Base-by-base conservation (phyloP, 37 sponge, comb jelly and placozoan genomes). In the Amphimedon queenslandica region DNA sequence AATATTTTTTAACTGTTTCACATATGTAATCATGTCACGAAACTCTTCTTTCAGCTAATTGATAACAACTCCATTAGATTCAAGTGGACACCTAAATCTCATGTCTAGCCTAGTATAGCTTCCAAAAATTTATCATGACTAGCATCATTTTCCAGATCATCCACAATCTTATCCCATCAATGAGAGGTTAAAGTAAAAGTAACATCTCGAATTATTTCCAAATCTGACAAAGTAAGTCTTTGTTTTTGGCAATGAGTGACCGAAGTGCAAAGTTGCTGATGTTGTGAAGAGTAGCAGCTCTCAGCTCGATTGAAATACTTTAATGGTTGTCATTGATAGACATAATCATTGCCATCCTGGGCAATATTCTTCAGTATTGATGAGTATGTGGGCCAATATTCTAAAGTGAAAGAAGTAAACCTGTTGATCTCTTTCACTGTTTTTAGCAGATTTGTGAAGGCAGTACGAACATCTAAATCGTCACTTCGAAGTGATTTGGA, bases 401-500 rank as follows among this genome's bases (percentile, higher is more conserved):
- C 53, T 47, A 47, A 13, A 18, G 53, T 18, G 8, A 13, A 18
- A 18, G 53, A 47, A 18, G 53, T 47, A 18, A 47, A 13, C 53
- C 13, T 47, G 13, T 47, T 13, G 8, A 47, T 13, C 13, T 47
- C 53, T 47, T 47, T 47, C 53, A 47, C 8, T 13, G 13, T 47
- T 18, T 13, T 8, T 18, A 47, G 53, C 8, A 47, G 8, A 47
- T 13, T 47, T 8, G 53, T 47, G 13, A 47, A 13, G 53, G 53
- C 53, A 18, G 13, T 13, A 18, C 8, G 53, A 18, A 47, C 13
- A 13, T 47, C 53, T 8, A 47, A 18, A 8, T 47, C 53, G 13
- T 47, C 53, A 47, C 53, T 47, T 13, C 13, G 53, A n/a, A n/a
- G n/a, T n/a, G n/a, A 21, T 33, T 74, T 74, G 21, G 73, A 74